These are phyloP conservation scores for Scaptomyza flava DNA, from an alignment of 2,888 invertebrate species.

Conservation along the genomic window DNA sequence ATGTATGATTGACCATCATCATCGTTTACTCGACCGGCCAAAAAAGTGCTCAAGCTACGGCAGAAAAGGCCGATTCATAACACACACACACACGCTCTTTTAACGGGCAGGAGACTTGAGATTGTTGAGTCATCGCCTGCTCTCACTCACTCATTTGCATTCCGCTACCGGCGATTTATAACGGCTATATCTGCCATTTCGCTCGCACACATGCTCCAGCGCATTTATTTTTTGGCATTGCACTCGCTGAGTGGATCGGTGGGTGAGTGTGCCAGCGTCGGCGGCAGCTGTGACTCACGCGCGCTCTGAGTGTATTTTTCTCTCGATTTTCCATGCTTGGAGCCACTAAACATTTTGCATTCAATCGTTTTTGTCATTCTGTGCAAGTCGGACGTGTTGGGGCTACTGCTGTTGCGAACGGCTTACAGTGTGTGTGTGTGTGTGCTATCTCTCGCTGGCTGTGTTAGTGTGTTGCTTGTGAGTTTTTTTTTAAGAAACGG, in stretches of 20 bases:
- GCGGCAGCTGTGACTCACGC: slow-evolving; percentile 60
- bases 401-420: slow-evolving; percentile 54
- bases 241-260: slow-evolving; percentile 51
- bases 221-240: slow-evolving; percentile 55
- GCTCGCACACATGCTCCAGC: slow-evolving; percentile 61
- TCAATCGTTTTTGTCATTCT: slow-evolving; percentile 69
- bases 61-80: slow-evolving; percentile 67
- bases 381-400: slow-evolving; percentile 72
- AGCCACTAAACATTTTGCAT: slow-evolving; percentile 55
- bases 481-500: slow-evolving; percentile 38
- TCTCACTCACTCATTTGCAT: slow-evolving; percentile 79
- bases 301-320: slow-evolving; percentile 51
- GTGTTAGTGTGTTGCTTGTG: slow-evolving; percentile 69
- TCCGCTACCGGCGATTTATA: slow-evolving; percentile 66
- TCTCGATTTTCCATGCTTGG: slow-evolving; percentile 57
- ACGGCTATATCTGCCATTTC: slow-evolving; percentile 69
- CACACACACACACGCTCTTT: slow-evolving; percentile 22
- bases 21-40: slow-evolving; percentile 70
- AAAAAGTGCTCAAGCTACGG: slow-evolving; percentile 51
- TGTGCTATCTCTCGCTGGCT: slow-evolving; percentile 56
- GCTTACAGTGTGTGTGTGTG: slow-evolving; percentile 46
- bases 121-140: slow-evolving; percentile 74
- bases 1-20: slow-evolving; percentile 67
- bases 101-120: slow-evolving; percentile 43
- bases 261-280: slow-evolving; percentile 44